Conservation (phyloP, 1,140 invertebrate species). For the Tigriopus japonicus region DNA sequence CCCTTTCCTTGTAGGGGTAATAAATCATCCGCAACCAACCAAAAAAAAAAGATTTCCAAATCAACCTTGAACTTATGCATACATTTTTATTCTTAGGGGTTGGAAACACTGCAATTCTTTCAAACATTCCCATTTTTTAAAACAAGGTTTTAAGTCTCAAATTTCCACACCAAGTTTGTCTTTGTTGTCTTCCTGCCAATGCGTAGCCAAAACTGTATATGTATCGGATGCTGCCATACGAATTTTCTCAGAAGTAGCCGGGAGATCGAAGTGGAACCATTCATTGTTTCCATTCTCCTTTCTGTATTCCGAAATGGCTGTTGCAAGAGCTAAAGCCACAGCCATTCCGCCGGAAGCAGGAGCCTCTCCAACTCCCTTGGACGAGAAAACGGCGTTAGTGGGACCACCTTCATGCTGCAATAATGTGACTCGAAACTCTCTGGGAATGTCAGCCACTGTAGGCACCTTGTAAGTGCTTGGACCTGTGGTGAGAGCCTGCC, state of each 20-base stretch:
- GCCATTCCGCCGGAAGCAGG: conserved; percentile 27
- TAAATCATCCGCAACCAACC: too few relatives aligned
- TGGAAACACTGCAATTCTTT: too few relatives aligned
- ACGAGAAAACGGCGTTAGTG: conserved; percentile 54
- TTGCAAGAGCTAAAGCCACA: background rate
- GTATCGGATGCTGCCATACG: too few relatives aligned
- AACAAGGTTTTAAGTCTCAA: too few relatives aligned
- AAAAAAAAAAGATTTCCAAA: too few relatives aligned
- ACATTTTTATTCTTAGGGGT: too few relatives aligned
- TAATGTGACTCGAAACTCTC: conserved; percentile 76
- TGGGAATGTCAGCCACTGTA: conserved; percentile 35
- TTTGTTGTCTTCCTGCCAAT: too few relatives aligned
- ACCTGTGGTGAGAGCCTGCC: conserved; percentile 44
- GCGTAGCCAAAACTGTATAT: too few relatives aligned
- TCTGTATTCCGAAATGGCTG: background rate
- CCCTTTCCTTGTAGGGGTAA: too few relatives aligned
- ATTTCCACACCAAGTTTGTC: too few relatives aligned
- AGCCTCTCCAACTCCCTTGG: conserved; percentile 89
- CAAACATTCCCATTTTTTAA: too few relatives aligned
- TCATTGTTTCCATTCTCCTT: background rate
- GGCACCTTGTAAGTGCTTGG: conserved; percentile 87
- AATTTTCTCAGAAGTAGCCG: background rate
- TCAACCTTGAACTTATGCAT: too few relatives aligned
- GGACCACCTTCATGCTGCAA: conserved; percentile 50
- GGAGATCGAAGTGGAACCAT: background rate